A percentile compares a stretch with the other conserved stretches of the same genome.
Evolutionary conservation across 2,113 vertebrate species (phyloP).

Genomic region (Jacana jacana): DNA sequence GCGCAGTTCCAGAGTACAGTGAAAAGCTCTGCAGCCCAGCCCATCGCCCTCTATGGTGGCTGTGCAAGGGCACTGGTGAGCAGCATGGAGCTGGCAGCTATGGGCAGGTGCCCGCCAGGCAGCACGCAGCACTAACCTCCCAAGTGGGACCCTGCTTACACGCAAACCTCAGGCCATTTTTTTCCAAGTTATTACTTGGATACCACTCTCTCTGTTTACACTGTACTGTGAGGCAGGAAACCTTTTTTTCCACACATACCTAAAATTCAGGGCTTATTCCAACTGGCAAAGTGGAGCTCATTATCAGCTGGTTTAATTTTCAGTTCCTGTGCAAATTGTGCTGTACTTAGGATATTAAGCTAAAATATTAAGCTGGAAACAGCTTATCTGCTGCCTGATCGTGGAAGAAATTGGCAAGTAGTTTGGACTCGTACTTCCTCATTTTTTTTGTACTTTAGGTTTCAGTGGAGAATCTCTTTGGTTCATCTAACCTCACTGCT

Average conservation of each 20-base stretch:
- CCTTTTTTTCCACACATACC: not conserved
- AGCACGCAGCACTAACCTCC: not conserved
- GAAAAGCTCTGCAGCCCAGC: not conserved
- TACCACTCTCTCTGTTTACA: not conserved
- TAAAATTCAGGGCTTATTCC: not conserved
- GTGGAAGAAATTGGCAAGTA: not conserved
- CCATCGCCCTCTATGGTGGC: fast-evolving
- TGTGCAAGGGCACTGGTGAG: not conserved
- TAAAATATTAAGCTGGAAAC: not conserved
- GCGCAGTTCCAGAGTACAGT: fast-evolving
- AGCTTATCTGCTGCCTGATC: not conserved
- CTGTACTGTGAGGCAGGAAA: not conserved
- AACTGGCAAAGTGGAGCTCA: not conserved
- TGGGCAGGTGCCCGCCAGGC: not conserved
- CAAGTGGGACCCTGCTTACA: not conserved
- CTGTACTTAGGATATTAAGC: not conserved
- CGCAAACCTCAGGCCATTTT: not conserved
- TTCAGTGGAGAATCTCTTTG: not conserved
- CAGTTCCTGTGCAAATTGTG: not conserved
- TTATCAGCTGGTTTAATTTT: not conserved
- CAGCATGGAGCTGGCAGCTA: not conserved
- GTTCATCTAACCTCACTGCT: not conserved
- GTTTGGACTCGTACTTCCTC: not conserved
- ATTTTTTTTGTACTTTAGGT: not conserved
- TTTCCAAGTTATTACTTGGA: not conserved